Evolutionary conservation across 2,888 invertebrate species (phyloP), one percentile per base, ranked within the genome.

Genomic region (Flexamia atlantica): DNA sequence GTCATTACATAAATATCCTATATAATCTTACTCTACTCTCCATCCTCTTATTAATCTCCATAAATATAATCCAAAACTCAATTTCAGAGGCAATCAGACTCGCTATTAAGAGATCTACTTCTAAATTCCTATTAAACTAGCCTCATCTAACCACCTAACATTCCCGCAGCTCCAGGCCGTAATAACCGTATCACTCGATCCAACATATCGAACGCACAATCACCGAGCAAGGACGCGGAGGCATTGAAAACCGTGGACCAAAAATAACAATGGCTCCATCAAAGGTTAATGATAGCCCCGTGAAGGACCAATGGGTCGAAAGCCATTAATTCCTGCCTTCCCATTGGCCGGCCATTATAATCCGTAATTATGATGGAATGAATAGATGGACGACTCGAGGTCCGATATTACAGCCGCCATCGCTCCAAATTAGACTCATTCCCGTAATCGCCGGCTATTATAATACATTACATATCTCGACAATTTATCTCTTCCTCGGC

Each of bases 291-390:
- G 82, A 50, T 82, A 79, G 79, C 9, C 20, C 68, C 23, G 36
- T n/a, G 79, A 50, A 57, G 79, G 79, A 50, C 82, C 82, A 83
- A 83, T 83, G 74, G 74, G 36, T 40, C 28, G 74, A 74, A 74
- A 83, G 36, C 82, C 74, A 83, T 83, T 83, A 74, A 83, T 74
- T 83, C 82, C 74, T 28, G 82, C 40, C 82, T 74, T 74, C 74
- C 82, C 74, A 83, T 83, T 83, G 82, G 82, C 72, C 53, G 74
- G 60, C 53, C 82, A 74, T 83, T 83, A 83, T 83, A 57, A 74
- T 72, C 60, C 60, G 82, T 83, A 72, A 83, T 83, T 83, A 83
- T 83, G 82, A 83, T 57, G 82, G 74, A 74, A 83, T 83, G 82
- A 83, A 83, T 83, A 74, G 82, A 83, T 57, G 40, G 74, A 74